Conservation (phyloP, 1,140 invertebrate genomes). For the Diuraphis noxia region DNA sequence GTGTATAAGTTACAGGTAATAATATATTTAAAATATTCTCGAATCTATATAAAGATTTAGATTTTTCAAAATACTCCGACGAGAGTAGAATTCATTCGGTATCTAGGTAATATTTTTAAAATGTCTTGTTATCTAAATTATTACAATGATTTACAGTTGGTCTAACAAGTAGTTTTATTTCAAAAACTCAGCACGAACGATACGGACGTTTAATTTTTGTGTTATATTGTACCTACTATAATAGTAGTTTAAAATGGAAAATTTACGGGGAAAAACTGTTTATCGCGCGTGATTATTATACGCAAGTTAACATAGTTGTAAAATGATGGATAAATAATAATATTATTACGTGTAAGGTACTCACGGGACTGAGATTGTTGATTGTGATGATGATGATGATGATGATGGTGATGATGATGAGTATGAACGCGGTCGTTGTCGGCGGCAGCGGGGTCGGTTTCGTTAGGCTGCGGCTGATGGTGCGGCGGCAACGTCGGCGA, state of each 20-base stretch:
- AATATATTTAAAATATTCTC: background rate
- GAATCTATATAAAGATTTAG: background rate
- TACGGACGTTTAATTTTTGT: background rate
- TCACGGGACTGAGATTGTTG: constrained; percentile 28
- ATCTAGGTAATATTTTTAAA: background rate
- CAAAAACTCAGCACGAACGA: background rate
- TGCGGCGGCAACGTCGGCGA: background rate
- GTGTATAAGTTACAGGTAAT: background rate
- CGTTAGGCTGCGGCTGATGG: background rate
- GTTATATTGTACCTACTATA: no score
- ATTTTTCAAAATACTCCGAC: background rate
- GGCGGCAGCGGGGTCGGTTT: background rate
- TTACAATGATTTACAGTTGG: background rate
- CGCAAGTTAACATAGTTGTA: background rate
- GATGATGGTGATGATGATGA: background rate
- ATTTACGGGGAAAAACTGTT: background rate
- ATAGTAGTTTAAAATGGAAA: background rate
- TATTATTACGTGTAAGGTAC: background rate
- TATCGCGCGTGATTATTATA: background rate
- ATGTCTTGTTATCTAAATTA: background rate
- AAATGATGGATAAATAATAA: background rate
- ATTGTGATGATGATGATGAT: background rate
- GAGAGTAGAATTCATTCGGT: background rate
- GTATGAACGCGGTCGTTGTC: background rate
- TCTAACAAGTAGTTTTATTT: background rate